Percentiles rank a stretch among this genome's conserved stretches.
phyloP scores from a whole-genome alignment of 2,113 vertebrate genomes.

The Sminthopsis crassicaudata region DNA sequence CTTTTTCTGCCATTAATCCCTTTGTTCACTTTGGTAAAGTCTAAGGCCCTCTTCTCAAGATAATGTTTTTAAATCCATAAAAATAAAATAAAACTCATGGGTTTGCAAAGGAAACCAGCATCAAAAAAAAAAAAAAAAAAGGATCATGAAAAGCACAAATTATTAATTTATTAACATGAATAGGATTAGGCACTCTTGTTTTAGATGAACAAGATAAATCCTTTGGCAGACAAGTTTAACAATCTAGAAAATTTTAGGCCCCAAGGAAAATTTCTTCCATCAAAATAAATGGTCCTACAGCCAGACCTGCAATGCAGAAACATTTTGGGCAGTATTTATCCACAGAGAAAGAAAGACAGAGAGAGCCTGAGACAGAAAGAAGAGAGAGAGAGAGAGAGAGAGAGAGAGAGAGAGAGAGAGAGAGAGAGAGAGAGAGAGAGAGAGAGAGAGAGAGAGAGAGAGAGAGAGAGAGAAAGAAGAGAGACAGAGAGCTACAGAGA shows the following conservation, averaged over 20 bases:
- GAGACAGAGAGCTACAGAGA: too few species aligned
- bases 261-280: constrained; percentile 1
- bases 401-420: neutral
- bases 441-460: neutral
- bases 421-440: neutral
- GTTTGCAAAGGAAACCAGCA: neutral
- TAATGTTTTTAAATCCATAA: neutral
- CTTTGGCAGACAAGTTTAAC: neutral
- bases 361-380: neutral
- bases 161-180: neutral
- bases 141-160: neutral
- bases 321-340: neutral
- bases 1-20: neutral
- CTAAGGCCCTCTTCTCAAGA: neutral
- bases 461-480: neutral
- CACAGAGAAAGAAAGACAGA: neutral
- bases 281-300: neutral
- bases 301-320: neutral
- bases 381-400: accelerated
- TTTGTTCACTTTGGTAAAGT: neutral
- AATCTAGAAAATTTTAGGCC: neutral
- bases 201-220: neutral
- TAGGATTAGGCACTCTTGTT: neutral
- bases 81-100: neutral
- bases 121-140: neutral